Evolutionary conservation across 2,113 vertebrate species (phyloP).

Genomic region (Hemiscyllium ocellatum): DNA sequence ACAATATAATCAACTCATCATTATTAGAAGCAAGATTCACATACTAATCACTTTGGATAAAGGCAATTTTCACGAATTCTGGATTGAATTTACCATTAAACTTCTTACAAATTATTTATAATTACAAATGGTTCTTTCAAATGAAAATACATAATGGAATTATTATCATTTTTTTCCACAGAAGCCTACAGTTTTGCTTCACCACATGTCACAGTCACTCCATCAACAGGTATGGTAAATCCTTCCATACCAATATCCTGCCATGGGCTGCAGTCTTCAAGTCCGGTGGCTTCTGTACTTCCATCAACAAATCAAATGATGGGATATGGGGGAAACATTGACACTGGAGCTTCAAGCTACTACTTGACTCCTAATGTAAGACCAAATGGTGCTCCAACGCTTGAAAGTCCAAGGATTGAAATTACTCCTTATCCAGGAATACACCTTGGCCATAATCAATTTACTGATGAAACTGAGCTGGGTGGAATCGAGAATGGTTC

Average conservation of each 20-base stretch:
- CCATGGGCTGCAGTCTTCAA: slow-evolving; percentile 75
- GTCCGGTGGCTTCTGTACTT: slow-evolving; percentile 68
- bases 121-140: neutral
- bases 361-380: slow-evolving; percentile 68
- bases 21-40: neutral
- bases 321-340: slow-evolving; percentile 68
- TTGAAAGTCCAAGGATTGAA: slow-evolving; percentile 93
- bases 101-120: neutral
- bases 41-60: neutral
- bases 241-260: slow-evolving; percentile 73
- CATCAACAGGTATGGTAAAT: slow-evolving; percentile 76
- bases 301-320: slow-evolving; percentile 68
- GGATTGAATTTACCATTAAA: neutral
- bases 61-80: neutral
- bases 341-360: slow-evolving; percentile 65
- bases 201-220: slow-evolving; percentile 67
- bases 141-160: slow-evolving; percentile 14
- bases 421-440: slow-evolving; percentile 82
- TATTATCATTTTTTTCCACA: slow-evolving; percentile 53
- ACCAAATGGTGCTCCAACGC: slow-evolving; percentile 71
- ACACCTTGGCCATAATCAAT: slow-evolving; percentile 63
- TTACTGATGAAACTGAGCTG: slow-evolving; percentile 70
- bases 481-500: slow-evolving; percentile 65
- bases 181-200: slow-evolving; percentile 80
- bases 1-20: too few species aligned